These are phyloP conservation scores for Drosophila triauraria DNA, from an alignment of 1,140 invertebrate species.

Conservation along the genomic window DNA sequence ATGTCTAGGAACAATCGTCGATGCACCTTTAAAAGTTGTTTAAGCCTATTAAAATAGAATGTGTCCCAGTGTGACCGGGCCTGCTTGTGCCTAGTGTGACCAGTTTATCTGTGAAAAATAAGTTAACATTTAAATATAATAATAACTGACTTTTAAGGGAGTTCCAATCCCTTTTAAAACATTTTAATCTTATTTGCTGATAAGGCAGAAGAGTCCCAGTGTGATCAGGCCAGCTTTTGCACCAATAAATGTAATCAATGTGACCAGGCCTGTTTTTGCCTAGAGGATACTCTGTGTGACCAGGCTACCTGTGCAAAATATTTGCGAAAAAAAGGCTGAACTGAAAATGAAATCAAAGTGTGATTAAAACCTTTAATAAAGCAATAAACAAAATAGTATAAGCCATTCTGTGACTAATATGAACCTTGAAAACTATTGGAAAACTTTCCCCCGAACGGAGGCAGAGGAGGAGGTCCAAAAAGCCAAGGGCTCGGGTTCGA, in stretches of 20 bases:
- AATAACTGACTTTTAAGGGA: too few relatives aligned
- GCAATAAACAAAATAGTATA: neutral
- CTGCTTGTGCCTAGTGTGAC: neutral
- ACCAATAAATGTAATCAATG: neutral
- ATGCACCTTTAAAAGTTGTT: too few relatives aligned
- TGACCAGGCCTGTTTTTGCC: neutral
- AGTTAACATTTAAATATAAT: too few relatives aligned
- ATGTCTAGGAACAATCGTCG: neutral
- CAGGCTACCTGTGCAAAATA: neutral
- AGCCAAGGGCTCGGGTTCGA: constrained; percentile 9
- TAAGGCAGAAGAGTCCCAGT: too few relatives aligned
- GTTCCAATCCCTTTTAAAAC: too few relatives aligned
- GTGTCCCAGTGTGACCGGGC: neutral
- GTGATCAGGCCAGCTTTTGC: too few relatives aligned
- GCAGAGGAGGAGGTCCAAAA: neutral
- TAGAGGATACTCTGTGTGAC: neutral
- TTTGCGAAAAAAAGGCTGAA: neutral
- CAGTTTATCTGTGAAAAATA: too few relatives aligned
- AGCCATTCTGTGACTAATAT: neutral
- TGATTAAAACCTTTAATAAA: neutral
- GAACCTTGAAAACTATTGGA: constrained; percentile 29
- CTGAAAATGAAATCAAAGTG: too few relatives aligned
- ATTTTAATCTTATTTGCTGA: too few relatives aligned
- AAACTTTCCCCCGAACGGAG: constrained; percentile 26
- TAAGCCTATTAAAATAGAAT: neutral